These are phyloP conservation scores for Chloromyia formosa DNA, from an alignment of 2,888 invertebrate species.

Conservation along the genomic window DNA sequence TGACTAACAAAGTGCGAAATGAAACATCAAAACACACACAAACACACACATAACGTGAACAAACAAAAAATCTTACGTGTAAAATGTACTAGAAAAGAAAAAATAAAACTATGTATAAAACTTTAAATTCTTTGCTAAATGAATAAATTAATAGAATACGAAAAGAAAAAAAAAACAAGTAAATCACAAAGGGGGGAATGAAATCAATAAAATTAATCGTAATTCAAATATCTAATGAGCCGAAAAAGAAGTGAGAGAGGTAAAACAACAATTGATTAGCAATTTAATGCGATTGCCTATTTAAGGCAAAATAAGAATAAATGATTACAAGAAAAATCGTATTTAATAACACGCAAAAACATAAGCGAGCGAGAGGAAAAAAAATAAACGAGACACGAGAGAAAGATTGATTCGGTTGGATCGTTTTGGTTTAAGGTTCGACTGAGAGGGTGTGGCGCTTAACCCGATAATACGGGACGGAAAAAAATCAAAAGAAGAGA, in stretches of 20 bases:
- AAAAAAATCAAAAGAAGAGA: not conserved
- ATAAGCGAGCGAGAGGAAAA: not conserved
- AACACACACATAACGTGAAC: slow-evolving; percentile 32
- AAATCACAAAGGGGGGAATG: not conserved
- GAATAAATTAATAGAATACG: not conserved
- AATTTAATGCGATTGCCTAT: not conserved
- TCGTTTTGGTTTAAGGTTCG: too few species aligned
- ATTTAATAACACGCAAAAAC: not conserved
- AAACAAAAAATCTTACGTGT: slow-evolving; percentile 46
- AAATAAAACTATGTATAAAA: slow-evolving; percentile 13
- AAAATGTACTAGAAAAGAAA: slow-evolving; percentile 47
- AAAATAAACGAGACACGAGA: too few species aligned
- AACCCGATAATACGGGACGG: too few species aligned
- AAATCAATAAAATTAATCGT: not conserved
- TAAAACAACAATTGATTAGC: not conserved
- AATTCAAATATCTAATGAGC: not conserved
- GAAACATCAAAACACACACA: not conserved
- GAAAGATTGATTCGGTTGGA: too few species aligned
- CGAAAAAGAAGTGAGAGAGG: not conserved
- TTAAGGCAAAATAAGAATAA: not conserved
- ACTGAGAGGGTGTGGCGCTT: too few species aligned
- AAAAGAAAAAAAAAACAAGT: not conserved
- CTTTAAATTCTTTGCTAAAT: slow-evolving; percentile 22
- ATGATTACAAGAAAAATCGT: not conserved
- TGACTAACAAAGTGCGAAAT: slow-evolving; percentile 11